These are phyloP conservation scores for Isurus oxyrinchus DNA, from an alignment of 2,113 vertebrate genomes.

Conservation along the genomic window DNA sequence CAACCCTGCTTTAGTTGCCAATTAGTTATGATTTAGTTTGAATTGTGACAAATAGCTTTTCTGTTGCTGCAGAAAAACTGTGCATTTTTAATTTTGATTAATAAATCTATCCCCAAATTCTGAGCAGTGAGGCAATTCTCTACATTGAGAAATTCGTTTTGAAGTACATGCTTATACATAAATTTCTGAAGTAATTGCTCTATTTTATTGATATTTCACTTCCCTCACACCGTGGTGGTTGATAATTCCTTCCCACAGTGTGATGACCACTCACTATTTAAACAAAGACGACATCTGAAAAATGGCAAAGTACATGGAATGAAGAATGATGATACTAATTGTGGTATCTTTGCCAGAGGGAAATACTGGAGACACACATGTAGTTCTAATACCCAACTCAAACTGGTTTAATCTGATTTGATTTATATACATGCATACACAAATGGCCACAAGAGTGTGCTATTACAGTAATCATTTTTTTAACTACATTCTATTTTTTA, in stretches of 20 bases:
- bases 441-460: too few relatives aligned
- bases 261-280: background rate
- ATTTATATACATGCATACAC: too few relatives aligned
- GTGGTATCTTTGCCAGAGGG: too few relatives aligned
- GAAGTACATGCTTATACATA: background rate
- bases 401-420: too few relatives aligned
- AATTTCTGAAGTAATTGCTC: background rate
- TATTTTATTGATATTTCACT: background rate
- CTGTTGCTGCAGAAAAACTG: background rate
- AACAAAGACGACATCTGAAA: background rate
- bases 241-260: background rate
- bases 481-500: background rate
- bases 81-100: background rate
- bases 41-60: background rate
- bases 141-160: background rate
- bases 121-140: background rate
- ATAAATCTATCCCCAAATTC: background rate
- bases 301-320: background rate
- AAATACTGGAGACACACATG: too few relatives aligned
- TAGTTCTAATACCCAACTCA: too few relatives aligned
- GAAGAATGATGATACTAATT: background rate
- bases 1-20: background rate
- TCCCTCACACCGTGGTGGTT: background rate
- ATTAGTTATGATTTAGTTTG: background rate
- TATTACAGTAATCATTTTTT: background rate